Evolutionary conservation across 2,888 invertebrate genomes (phyloP), one percentile per base, ranked within the genome.

Genomic region (Cyclophora punctaria): DNA sequence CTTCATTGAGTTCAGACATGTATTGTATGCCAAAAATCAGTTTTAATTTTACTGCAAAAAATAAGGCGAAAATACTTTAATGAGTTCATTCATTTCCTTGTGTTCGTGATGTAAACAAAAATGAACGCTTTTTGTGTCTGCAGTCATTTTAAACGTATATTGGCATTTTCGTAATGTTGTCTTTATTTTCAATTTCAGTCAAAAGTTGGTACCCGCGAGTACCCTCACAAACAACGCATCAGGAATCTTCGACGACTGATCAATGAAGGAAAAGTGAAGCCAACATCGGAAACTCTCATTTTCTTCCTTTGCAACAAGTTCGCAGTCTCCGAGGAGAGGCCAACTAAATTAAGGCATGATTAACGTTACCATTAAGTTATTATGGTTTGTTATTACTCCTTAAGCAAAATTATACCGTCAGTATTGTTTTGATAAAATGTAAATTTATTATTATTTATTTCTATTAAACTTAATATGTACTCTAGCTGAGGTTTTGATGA

Each of bases 181-280:
- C 1, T 20, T 20, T 20, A 20, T 20, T 20, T 20, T 20, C 20
- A 20, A 50, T 70, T 71, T 44, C 72, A 81, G 77, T 51, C 58
- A 34, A 60, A 53, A 48, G 51, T 59, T 3, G 58, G 47, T 41
- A 71, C 75, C 35, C 73, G 82, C 73, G 91, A 91, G 74, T 89
- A 90, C 67, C 91, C 91, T 34, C 91, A 91, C 77, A 90, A 90
- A 78, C 90, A 91, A 69, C 90, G 91, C 63, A 86, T 91, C 51
- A 84, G 90, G 57, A 91, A 91, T 74, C 83, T 91, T 56, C 82
- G 89, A 54, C 70, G 77, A 48, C 74, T 89, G 41, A 88, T 89
- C 63, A 77, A 75, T 3, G 80, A 83, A 50, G 87, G 85, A 48
- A 89, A 87, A 65, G 78, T 89, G 44, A 83, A 85, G 56, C 83